Conservation (phyloP, 2,888 invertebrate species). For the Drosophila testacea region DNA sequence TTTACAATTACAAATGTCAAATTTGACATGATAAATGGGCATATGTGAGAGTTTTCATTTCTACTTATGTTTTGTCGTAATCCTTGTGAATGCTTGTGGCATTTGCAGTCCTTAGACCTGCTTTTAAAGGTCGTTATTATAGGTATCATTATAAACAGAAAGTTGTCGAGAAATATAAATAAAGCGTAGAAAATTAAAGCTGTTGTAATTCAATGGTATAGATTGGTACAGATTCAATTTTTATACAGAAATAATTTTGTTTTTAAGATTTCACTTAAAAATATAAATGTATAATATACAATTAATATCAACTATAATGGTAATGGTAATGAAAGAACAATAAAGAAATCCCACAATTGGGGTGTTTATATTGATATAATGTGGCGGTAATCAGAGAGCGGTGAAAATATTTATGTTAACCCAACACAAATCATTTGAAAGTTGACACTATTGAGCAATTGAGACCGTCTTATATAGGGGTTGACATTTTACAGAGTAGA, state of each 20-base stretch:
- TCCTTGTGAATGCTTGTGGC: slow-evolving; percentile 50
- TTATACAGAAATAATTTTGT: too few relatives aligned
- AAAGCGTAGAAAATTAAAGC: too few relatives aligned
- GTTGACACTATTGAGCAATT: slow-evolving; percentile 74
- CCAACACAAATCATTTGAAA: slow-evolving; percentile 72
- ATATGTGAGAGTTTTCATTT: slow-evolving; percentile 64
- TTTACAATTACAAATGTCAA: slow-evolving; percentile 81
- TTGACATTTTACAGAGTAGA: slow-evolving; percentile 31
- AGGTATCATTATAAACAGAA: too few relatives aligned
- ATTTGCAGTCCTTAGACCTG: slow-evolving; percentile 41
- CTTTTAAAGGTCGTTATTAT: slow-evolving; percentile 10
- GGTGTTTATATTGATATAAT: slow-evolving; percentile 69
- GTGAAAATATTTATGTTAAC: slow-evolving; percentile 58
- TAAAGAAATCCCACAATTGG: slow-evolving; percentile 58
- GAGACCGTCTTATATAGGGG: slow-evolving; percentile 17
- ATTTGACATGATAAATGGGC: slow-evolving; percentile 78
- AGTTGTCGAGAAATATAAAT: too few relatives aligned
- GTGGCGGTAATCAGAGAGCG: slow-evolving; percentile 68
- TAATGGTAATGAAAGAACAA: slow-evolving; percentile 7
- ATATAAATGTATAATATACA: too few relatives aligned
- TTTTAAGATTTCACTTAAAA: too few relatives aligned
- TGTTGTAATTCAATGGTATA: too few relatives aligned
- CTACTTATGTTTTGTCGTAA: slow-evolving; percentile 22
- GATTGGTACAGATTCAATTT: too few relatives aligned
- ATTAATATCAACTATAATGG: too few relatives aligned